Evolutionary conservation across 2,888 invertebrate genomes (phyloP), one percentile per base, ranked within the genome.

Genomic region (Desoria tigrina): DNA sequence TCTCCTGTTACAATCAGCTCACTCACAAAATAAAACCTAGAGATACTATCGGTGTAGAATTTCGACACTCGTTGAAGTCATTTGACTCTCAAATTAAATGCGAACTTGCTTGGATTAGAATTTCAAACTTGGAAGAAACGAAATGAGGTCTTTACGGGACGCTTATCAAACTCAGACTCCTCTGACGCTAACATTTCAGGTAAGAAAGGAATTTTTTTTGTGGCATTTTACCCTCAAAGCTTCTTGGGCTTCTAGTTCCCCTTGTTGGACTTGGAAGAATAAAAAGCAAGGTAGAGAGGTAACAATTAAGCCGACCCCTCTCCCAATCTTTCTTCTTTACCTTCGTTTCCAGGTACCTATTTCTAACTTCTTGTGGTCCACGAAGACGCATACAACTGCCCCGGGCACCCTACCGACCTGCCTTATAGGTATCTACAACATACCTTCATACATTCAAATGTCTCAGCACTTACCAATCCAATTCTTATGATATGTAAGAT

Each of bases 261-360:
- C 45, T 45, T 45, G 16, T 18, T 18, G n/a, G 16, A 45, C 45
- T 45, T 39, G 21, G 6, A 7, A 51, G 14, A 51, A 51, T 16
- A 6, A 51, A n/a, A n/a, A 9, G 7, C 24, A 51, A 51, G 51
- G 24, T 21, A 45, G 45, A 24, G 24, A 51, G 26, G 18, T 28
- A 58, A 58, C 58, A 58, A 58, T 58, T 58, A 58, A 45, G 58
- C 58, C 58, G 58, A 58, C 58, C 58, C 58, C 56, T 57, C 56
- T 57, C 42, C 26, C 42, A 18, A 16, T 49, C 42, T n/a, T 32
- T 23, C 42, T 57, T 27, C 28, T 42, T 28, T 58, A 45, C 58
- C 58, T 58, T 58, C 7, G 51, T 45, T 51, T 51, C 51, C 51
- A 51, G 51, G 51, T 51, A 51, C 51, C 51, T 51, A 51, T 24